Conservation (phyloP, 2,113 vertebrate genomes). For the Paradoxurus hermaphroditus region DNA sequence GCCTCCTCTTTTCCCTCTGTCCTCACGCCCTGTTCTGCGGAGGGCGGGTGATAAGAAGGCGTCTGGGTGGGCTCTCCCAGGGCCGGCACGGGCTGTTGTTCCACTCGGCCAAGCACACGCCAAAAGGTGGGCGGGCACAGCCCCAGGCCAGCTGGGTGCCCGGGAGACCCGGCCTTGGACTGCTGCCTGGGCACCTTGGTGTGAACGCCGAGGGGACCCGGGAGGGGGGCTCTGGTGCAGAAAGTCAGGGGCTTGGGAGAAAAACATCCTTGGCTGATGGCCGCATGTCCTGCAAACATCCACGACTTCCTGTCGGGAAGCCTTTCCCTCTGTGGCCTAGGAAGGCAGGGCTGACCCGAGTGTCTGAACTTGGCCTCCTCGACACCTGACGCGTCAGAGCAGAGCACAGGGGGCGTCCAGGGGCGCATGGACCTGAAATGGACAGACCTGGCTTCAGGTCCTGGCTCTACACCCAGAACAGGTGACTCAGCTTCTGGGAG, state of each 20-base stretch:
- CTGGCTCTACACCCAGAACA: neutral
- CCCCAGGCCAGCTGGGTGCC: neutral
- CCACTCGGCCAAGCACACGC: neutral
- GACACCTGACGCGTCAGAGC: neutral
- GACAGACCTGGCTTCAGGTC: neutral
- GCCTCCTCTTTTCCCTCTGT: neutral
- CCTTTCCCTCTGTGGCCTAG: neutral
- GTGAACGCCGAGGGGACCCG: neutral
- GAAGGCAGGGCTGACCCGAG: neutral
- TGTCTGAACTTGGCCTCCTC: neutral
- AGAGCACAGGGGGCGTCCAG: neutral
- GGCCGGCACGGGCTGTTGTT: neutral
- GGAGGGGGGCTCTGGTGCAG: neutral
- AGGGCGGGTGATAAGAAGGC: neutral
- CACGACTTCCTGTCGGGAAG: neutral
- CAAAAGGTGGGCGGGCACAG: neutral
- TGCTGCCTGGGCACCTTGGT: neutral
- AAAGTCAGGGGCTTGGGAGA: neutral
- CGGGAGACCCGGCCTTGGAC: neutral
- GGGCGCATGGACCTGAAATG: neutral
- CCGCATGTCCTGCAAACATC: neutral
- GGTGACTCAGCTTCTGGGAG: neutral
- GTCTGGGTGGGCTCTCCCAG: neutral
- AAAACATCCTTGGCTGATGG: neutral
- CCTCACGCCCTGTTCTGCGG: neutral